These are phyloP conservation scores for Alectura lathami DNA, from an alignment of 2,113 vertebrate genomes.

Conservation along the genomic window DNA sequence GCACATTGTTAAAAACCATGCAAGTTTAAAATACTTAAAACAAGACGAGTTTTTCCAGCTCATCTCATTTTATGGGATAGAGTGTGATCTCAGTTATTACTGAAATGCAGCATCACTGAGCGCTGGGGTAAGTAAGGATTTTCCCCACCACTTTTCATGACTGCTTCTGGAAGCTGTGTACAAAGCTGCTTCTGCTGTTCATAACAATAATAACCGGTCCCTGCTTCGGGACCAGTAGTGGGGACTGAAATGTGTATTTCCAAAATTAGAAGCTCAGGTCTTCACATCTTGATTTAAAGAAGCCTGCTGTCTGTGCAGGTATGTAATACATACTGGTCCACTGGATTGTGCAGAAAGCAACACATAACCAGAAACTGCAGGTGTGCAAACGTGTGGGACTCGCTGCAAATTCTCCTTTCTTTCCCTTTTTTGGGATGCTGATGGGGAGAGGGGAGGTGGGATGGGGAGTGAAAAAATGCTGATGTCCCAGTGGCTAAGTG, in stretches of 20 bases:
- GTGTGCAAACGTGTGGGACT: background rate
- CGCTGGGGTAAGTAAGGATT: background rate
- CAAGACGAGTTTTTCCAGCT: background rate
- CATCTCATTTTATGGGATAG: background rate
- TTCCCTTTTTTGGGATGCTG: background rate
- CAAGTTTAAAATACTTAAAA: background rate
- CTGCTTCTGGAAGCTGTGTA: background rate
- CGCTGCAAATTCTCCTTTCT: background rate
- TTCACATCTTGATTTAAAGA: background rate
- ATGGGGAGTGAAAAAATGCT: rapidly evolving
- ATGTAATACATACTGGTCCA: background rate
- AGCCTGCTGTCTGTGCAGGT: background rate
- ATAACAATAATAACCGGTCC: no score
- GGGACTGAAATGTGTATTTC: background rate
- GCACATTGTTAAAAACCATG: background rate
- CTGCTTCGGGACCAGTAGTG: background rate
- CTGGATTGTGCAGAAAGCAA: background rate
- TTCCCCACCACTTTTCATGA: background rate
- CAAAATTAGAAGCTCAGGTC: background rate
- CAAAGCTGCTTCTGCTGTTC: background rate
- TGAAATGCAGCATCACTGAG: background rate
- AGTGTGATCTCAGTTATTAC: background rate
- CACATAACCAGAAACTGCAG: background rate
- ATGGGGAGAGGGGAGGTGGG: background rate
- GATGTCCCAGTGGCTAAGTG: background rate